phyloP scores from a whole-genome alignment of 1,140 invertebrate species.

The Campoletis sonorensis region DNA sequence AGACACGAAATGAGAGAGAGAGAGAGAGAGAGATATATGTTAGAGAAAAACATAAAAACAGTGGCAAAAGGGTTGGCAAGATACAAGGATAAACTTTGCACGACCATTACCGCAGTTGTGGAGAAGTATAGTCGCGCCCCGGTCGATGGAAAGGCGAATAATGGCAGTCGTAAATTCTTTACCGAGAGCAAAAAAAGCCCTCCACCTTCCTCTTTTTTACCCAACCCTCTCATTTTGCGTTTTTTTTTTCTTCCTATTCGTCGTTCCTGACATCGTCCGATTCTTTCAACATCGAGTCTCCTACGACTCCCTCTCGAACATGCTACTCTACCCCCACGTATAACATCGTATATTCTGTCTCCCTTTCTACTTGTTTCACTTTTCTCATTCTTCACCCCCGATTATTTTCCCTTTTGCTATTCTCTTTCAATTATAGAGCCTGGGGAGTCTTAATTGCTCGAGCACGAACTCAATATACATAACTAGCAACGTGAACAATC shows the following conservation, averaged over 20 bases:
- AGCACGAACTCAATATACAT: constrained; percentile 23
- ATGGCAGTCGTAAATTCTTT: constrained; percentile 47
- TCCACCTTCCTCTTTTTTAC: neutral
- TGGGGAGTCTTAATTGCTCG: constrained; percentile 53
- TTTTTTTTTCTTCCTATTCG: constrained; percentile 6
- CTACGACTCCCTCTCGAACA: neutral
- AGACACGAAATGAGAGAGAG: neutral
- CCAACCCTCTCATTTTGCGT: neutral
- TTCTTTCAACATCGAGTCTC: constrained; percentile 5
- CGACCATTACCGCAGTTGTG: constrained; percentile 42
- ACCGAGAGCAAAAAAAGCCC: constrained; percentile 19
- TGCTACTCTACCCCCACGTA: neutral
- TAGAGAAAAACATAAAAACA: constrained; percentile 17
- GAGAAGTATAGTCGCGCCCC: constrained; percentile 14
- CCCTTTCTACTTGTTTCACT: constrained; percentile 31
- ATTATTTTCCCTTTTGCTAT: constrained; percentile 52
- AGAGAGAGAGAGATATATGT: neutral
- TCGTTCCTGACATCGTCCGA: constrained; percentile 18
- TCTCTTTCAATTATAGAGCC: constrained; percentile 55
- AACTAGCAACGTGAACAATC: constrained; percentile 23
- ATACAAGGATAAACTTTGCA: constrained; percentile 45
- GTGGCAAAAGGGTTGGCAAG: constrained; percentile 21
- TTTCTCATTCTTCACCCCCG: constrained; percentile 38
- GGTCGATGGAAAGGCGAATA: constrained; percentile 45
- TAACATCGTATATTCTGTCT: neutral